Base-by-base conservation (phyloP, 2,888 invertebrate species). In the Cheilosia soror region DNA sequence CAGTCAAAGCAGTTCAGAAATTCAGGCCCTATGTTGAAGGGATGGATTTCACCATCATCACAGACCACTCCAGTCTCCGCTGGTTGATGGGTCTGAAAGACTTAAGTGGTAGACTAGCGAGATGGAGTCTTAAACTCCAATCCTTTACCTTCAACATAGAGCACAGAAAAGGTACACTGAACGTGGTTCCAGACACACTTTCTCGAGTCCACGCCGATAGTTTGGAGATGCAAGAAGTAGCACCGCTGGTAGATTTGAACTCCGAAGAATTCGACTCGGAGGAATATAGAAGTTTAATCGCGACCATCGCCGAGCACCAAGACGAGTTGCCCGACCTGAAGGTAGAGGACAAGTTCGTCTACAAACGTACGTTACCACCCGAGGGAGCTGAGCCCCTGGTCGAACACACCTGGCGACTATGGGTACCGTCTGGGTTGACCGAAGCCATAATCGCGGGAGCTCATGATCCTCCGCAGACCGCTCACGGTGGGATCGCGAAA, bases 31-130 rank as follows among this genome's bases (percentile, higher is more conserved):
- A 87, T 60, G 58, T 82, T 0, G 85, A 85, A 53, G 58, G 73
- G 1, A 72, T 69, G 15, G 79, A 57, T 3, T 84, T 82, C n/a
- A 77, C 51, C 0, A 47, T 87, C 0, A 53, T 85, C 5, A 88
- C 89, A 0, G 90, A 90, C 78, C 89, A 89, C 31, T 75, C 83
- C 25, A 87, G 88, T 4, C 58, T 89, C 1, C 53, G 81, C 27
- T 89, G 88, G 88, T 65, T 90, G 2, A 60, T 87, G 71, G n/a
- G n/a, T 11, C 53, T 53, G 6, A 87, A 88, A 62, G 88, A 89
- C 20, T 87, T 89, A 2, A 75, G 77, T 15, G 89, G 89, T 1
- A 66, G 88, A 44, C 60, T 90, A 31, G 89, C 89, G 1, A 29
- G 88, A 5, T 90, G 87, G 87, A 73, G 80, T 0, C 20, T 87